Percentiles rank a stretch among this genome's conserved stretches.
Conservation (phyloP, 2,888 invertebrate genomes). For the Plebejus anna region DNA sequence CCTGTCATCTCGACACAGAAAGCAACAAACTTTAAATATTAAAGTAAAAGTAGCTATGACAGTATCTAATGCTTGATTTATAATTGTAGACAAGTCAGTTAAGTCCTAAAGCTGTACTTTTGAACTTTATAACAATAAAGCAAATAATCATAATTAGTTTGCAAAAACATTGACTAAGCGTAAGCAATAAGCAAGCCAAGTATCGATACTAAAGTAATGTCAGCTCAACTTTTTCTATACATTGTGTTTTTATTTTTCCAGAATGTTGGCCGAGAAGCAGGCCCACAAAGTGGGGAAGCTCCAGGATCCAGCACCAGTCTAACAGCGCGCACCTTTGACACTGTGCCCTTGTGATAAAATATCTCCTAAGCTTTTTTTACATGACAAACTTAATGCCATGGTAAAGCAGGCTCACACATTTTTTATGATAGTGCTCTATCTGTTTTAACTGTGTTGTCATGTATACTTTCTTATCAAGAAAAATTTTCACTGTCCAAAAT, state of each 20-base stretch:
- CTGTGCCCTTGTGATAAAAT: constrained; percentile 73
- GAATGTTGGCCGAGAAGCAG: constrained; percentile 77
- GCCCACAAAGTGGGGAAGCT: constrained; percentile 82
- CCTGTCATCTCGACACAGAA: too few relatives aligned
- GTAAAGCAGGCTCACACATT: constrained; percentile 32
- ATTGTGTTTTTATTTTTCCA: constrained; percentile 41
- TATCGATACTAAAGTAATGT: background rate
- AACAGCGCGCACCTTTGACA: constrained; percentile 63
- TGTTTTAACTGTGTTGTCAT: constrained; percentile 51
- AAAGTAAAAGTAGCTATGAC: too few relatives aligned
- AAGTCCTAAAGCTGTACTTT: background rate
- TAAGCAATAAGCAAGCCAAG: too few relatives aligned
- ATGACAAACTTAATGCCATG: constrained; percentile 60
- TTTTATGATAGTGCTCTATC: constrained; percentile 34
- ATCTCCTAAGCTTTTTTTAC: constrained; percentile 53
- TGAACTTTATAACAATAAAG: too few relatives aligned
- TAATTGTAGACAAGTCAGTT: background rate
- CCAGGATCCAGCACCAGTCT: constrained; percentile 80
- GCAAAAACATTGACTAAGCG: too few relatives aligned
- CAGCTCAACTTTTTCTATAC: background rate
- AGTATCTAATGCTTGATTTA: background rate
- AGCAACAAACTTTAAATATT: too few relatives aligned
- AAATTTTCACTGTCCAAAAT: constrained; percentile 58
- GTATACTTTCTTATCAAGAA: constrained; percentile 53
- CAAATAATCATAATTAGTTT: too few relatives aligned